phyloP scores from a whole-genome alignment of 92 coral and sea anemone genomes.

The Heteractis magnifica region DNA sequence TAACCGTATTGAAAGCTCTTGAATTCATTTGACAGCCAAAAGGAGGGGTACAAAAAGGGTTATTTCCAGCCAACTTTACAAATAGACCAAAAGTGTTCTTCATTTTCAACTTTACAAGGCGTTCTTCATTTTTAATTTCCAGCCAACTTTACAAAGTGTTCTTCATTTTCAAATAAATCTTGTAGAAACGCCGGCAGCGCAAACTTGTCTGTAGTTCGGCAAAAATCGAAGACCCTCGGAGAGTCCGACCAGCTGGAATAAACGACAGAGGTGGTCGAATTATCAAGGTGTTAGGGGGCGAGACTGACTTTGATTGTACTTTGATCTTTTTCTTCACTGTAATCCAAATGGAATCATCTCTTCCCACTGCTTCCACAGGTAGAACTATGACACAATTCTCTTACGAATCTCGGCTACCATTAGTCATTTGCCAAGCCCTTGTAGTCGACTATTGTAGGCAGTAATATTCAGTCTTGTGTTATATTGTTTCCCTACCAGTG shows the following conservation, averaged over 20 bases:
- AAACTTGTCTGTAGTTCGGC: too few relatives aligned
- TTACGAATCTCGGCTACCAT: not conserved
- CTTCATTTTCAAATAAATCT: too few relatives aligned
- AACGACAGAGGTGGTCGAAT: not conserved
- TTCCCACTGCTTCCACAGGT: slow-evolving; percentile 8
- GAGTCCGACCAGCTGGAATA: not conserved
- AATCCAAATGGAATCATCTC: not conserved
- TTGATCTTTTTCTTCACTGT: not conserved
- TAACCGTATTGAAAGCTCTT: too few relatives aligned
- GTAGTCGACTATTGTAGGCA: not conserved
- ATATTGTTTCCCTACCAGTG: slow-evolving; percentile 13
- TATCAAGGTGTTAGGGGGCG: not conserved
- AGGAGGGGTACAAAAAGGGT: too few relatives aligned
- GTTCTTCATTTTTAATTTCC: too few relatives aligned
- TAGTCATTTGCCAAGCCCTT: slow-evolving; percentile 9
- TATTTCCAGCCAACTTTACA: too few relatives aligned
- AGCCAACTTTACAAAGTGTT: too few relatives aligned
- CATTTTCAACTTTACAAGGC: too few relatives aligned
- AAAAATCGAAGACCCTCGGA: not conserved
- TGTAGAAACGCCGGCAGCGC: too few relatives aligned
- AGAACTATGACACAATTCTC: not conserved
- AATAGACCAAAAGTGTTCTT: too few relatives aligned
- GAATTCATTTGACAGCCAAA: too few relatives aligned
- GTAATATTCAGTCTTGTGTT: slow-evolving; percentile 27
- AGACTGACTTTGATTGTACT: not conserved